A percentile compares a stretch with the other conserved stretches of the same genome.
phyloP scores from a whole-genome alignment of 1,140 invertebrate genomes.

The Drosophila pruinosa region DNA sequence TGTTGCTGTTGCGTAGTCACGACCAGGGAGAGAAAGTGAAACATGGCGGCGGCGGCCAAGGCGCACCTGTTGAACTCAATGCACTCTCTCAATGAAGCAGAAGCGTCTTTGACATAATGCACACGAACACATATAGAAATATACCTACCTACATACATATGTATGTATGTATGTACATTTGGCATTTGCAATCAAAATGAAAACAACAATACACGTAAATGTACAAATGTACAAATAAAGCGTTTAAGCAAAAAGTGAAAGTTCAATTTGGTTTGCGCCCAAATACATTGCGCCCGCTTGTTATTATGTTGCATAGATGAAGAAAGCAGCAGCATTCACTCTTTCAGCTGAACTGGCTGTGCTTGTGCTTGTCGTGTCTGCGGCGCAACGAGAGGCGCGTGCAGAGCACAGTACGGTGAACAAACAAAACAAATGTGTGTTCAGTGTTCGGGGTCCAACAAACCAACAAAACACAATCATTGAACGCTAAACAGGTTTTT shows the following conservation, averaged over 20 bases:
- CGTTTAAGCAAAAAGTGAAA: constrained; percentile 72
- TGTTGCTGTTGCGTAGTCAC: not conserved
- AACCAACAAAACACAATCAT: constrained; percentile 61
- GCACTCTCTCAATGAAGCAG: constrained; percentile 24
- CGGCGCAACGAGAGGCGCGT: not conserved
- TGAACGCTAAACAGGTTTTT: constrained; percentile 80
- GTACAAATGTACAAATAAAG: constrained; percentile 54
- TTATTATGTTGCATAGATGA: constrained; percentile 46
- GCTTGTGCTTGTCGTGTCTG: constrained; percentile 16
- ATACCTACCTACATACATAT: not conserved
- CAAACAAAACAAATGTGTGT: constrained; percentile 49
- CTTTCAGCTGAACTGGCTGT: constrained; percentile 34
- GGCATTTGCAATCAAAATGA: constrained; percentile 34
- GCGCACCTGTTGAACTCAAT: constrained; percentile 43
- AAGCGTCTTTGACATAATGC: constrained; percentile 39
- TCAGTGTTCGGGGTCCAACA: constrained; percentile 24
- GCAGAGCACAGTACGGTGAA: not conserved
- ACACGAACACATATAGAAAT: not conserved
- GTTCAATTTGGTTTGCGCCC: constrained; percentile 65
- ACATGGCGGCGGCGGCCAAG: constrained; percentile 24
- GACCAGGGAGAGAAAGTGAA: constrained; percentile 36
- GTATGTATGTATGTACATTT: not conserved
- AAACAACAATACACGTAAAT: constrained; percentile 48
- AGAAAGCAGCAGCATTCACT: constrained; percentile 58
- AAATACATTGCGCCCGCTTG: constrained; percentile 41